Conservation (phyloP, 2,888 invertebrate species). For the Cerastis leucographa region DNA sequence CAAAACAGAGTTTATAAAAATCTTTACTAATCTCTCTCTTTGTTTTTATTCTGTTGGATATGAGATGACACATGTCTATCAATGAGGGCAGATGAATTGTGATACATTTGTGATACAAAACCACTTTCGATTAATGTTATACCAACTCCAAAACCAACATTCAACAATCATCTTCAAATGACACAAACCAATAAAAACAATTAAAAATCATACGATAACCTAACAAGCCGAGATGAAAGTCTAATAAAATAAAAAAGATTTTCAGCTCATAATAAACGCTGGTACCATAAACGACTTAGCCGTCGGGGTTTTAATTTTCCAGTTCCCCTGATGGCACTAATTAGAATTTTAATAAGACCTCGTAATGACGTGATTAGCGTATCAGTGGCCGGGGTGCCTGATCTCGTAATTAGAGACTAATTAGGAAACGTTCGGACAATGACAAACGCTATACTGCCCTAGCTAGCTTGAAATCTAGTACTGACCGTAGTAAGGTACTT, state of each 20-base stretch:
- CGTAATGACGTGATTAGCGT: conserved; percentile 44
- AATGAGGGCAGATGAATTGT: neutral
- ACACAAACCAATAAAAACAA: neutral
- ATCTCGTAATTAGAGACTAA: conserved; percentile 29
- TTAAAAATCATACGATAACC: neutral
- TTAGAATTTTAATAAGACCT: conserved; percentile 63
- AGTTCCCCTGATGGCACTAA: conserved; percentile 47
- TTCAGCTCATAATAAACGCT: conserved; percentile 22
- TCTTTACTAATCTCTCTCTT: too few relatives aligned
- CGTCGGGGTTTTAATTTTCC: conserved; percentile 53
- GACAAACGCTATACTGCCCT: neutral
- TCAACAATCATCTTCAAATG: fast-evolving
- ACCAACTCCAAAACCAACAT: neutral
- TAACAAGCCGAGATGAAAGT: neutral
- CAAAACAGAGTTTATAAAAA: too few relatives aligned
- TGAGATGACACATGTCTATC: neutral
- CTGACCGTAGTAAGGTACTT: neutral
- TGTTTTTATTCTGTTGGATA: neutral
- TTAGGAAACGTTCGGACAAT: conserved; percentile 22
- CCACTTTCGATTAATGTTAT: neutral
- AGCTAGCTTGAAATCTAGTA: neutral
- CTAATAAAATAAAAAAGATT: conserved; percentile 15
- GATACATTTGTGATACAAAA: too few relatives aligned
- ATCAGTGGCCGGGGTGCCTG: conserved; percentile 15
- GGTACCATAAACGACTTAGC: conserved; percentile 24